Evolutionary conservation across 2,888 invertebrate genomes (phyloP), one percentile per base, ranked within the genome.

Genomic region (Hecatera dysodea): DNA sequence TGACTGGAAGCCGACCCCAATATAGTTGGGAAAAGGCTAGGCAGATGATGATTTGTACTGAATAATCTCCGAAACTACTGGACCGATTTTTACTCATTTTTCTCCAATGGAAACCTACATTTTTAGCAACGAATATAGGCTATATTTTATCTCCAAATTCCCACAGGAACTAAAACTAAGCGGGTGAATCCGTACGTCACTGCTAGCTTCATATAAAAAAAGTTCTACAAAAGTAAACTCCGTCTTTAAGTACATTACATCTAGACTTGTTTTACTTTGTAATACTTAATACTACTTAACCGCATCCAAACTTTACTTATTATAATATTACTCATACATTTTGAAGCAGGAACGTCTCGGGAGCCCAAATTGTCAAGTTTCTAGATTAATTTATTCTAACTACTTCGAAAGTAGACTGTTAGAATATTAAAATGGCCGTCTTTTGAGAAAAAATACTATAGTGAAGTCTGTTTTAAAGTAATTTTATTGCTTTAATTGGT

Each of bases 301-400:
- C n/a, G 29, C 27, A 12, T 12, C 53, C 17, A 53, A 64, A 73
- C 36, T 52, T 46, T 46, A 53, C 17, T 65, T 65, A 42, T 60
- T 29, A 19, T 52, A 65, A 46, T 22, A 63, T 48, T 15, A 56
- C 17, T 44, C 29, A 61, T 65, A 52, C 46, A 61, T 65, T 78
- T 65, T 46, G 12, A 56, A 78, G 6, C 33, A 11, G n/a, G 11
- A 36, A 57, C 61, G 33, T 65, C 61, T 57, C 61, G 6, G 12
- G 61, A 75, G 78, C 22, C 22, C 46, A 33, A 53, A 56, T 61
- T 15, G n/a, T 61, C 72, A 64, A 61, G 64, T 65, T 77, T 46
- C 29, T 12, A 56, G 19, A 60, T 70, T 52, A 71, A 65, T 57
- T 77, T 75, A 72, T 77, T 61, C 39, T 36, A 63, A 76, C 62